phyloP scores from a whole-genome alignment of 2,888 invertebrate genomes.

The Pheosia gnoma region DNA sequence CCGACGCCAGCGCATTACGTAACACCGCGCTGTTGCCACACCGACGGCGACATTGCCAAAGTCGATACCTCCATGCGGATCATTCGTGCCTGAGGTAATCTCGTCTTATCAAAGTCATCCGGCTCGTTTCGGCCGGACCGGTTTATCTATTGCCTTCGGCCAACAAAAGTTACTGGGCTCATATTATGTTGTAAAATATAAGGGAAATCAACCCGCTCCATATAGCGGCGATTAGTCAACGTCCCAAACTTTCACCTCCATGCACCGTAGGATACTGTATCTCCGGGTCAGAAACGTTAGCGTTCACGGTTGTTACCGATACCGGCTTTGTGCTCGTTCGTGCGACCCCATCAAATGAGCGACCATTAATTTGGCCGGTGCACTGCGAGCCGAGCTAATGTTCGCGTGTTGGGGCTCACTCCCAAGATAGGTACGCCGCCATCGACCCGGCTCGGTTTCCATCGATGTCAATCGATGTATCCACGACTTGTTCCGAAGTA shows the following conservation, averaged over 20 bases:
- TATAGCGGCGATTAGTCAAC: conserved; percentile 67
- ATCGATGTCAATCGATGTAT: conserved; percentile 61
- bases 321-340: conserved; percentile 52
- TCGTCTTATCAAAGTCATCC: conserved; percentile 45
- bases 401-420: conserved; percentile 35
- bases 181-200: conserved; percentile 31
- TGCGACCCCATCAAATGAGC: conserved; percentile 50
- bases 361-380: conserved; percentile 48
- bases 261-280: conserved; percentile 64
- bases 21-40: conserved; percentile 74
- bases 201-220: conserved; percentile 47
- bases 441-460: conserved; percentile 50
- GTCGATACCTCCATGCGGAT: conserved; percentile 57
- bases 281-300: conserved; percentile 57
- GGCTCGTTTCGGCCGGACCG: conserved; percentile 16
- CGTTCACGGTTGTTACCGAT: conserved; percentile 67
- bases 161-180: conserved; percentile 18
- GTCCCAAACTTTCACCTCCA: conserved; percentile 75
- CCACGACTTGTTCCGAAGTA: conserved; percentile 49
- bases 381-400: conserved; percentile 26
- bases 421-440: conserved; percentile 40
- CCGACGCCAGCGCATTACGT: conserved; percentile 61
- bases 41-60: conserved; percentile 73
- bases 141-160: conserved; percentile 26
- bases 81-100: conserved; percentile 62